phyloP scores from a whole-genome alignment of 1,140 invertebrate species.

The Zaprionus ornatus region DNA sequence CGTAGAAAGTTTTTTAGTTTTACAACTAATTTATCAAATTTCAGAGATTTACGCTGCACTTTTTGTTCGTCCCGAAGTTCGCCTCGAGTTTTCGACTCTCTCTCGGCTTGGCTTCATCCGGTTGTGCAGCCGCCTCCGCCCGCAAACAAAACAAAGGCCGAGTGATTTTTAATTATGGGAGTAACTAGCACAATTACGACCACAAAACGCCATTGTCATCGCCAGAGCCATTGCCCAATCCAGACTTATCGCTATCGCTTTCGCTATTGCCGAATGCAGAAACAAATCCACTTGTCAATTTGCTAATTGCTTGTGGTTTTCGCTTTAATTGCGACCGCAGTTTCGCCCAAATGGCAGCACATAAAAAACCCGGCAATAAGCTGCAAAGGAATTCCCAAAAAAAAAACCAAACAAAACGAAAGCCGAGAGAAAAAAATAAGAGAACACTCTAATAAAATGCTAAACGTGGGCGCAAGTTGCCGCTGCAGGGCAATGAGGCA shows the following conservation, averaged over 20 bases:
- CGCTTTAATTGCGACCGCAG: conserved; percentile 74
- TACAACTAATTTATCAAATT: conserved; percentile 81
- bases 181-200: conserved; percentile 41
- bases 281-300: conserved; percentile 80
- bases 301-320: conserved; percentile 76
- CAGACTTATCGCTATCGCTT: conserved; percentile 22
- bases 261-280: conserved; percentile 47
- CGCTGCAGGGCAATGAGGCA: conserved; percentile 30
- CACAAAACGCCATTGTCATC: conserved; percentile 26
- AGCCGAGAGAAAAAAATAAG: conserved; percentile 12
- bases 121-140: background rate
- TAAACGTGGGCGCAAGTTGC: conserved; percentile 21
- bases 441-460: conserved; percentile 39
- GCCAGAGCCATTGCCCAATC: background rate
- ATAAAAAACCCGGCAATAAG: conserved; percentile 53
- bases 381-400: conserved; percentile 33
- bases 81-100: conserved; percentile 6
- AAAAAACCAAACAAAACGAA: conserved; percentile 43
- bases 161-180: conserved; percentile 74
- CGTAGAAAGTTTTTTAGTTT: conserved; percentile 63
- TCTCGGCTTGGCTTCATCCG: conserved; percentile 21
- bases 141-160: conserved; percentile 53
- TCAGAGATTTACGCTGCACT: conserved; percentile 68
- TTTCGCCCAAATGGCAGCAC: conserved; percentile 44
- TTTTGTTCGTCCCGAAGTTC: conserved; percentile 61